These are phyloP conservation scores for Mugil cephalus DNA, from an alignment of 2,113 vertebrate species.

Conservation along the genomic window DNA sequence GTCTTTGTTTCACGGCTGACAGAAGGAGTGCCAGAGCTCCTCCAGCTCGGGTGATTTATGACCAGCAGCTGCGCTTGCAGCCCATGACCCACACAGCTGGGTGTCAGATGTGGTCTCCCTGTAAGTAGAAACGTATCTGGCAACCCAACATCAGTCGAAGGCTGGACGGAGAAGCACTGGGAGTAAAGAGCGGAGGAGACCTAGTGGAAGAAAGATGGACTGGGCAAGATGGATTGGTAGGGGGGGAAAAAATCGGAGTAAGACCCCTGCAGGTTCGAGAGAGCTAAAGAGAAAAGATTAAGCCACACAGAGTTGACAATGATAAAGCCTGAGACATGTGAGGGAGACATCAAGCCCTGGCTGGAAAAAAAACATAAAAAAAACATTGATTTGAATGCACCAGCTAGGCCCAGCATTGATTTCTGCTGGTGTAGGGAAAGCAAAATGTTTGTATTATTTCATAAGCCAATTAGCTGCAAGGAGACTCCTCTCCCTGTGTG, in stretches of 20 bases:
- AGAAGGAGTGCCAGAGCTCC: conserved; percentile 83
- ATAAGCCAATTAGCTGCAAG: conserved; percentile 85
- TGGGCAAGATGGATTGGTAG: conserved; percentile 23
- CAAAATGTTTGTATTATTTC: conserved; percentile 86
- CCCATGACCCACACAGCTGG: conserved; percentile 82
- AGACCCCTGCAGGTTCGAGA: conserved; percentile 29
- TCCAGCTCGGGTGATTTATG: conserved; percentile 83
- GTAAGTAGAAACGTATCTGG: conserved; percentile 81
- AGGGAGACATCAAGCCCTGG: conserved; percentile 18
- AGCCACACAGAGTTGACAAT: conserved; percentile 10
- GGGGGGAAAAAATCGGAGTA: not conserved
- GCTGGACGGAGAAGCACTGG: conserved; percentile 42
- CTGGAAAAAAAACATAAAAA: conserved; percentile 12
- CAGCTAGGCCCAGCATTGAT: conserved; percentile 78
- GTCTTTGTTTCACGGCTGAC: conserved; percentile 84
- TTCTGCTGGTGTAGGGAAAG: conserved; percentile 75
- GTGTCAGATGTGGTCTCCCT: conserved; percentile 83
- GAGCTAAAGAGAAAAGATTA: conserved; percentile 1
- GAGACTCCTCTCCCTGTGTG: conserved; percentile 76
- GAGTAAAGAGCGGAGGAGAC: conserved; percentile 37
- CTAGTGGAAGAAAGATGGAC: conserved; percentile 38
- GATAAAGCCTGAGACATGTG: conserved; percentile 13
- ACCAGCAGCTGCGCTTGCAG: conserved; percentile 81
- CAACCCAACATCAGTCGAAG: conserved; percentile 71
- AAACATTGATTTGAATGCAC: conserved; percentile 78